Evolutionary conservation across 2,113 vertebrate genomes (phyloP).

Genomic region (Ramphastos sulfuratus): DNA sequence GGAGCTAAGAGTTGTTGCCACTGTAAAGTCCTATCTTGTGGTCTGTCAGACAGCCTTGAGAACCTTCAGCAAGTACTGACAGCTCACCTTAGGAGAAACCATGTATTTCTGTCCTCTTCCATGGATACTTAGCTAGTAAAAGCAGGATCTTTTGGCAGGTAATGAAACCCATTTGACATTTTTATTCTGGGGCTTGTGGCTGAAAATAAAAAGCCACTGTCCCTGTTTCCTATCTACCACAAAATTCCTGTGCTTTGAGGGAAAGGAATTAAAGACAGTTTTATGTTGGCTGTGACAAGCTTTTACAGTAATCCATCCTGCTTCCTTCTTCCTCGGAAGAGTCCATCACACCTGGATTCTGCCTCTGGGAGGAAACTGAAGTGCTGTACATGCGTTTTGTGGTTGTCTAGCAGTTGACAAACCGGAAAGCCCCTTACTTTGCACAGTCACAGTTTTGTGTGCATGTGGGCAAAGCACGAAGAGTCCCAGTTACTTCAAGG

Average conservation of each 20-base stretch:
- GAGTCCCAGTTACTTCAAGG: background rate
- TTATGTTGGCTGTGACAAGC: background rate
- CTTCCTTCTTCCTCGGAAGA: background rate
- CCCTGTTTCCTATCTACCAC: background rate
- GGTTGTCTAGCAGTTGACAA: background rate
- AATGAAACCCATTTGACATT: background rate
- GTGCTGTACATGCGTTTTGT: background rate
- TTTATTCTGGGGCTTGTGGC: background rate
- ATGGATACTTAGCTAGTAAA: background rate
- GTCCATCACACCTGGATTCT: background rate
- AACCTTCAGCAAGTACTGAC: background rate
- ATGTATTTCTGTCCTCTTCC: background rate
- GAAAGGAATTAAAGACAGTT: background rate
- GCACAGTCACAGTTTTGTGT: background rate
- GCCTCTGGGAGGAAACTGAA: background rate
- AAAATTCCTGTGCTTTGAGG: background rate
- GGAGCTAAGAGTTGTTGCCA: background rate
- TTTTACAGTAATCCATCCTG: background rate
- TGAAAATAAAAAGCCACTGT: background rate
- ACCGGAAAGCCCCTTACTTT: background rate
- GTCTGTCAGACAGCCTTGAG: background rate
- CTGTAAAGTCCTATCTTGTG: background rate
- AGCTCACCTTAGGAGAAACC: background rate
- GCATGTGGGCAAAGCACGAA: background rate
- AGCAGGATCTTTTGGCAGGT: background rate